Base-by-base conservation (phyloP, 2,888 invertebrate genomes). In the Synergus laeviventris region DNA sequence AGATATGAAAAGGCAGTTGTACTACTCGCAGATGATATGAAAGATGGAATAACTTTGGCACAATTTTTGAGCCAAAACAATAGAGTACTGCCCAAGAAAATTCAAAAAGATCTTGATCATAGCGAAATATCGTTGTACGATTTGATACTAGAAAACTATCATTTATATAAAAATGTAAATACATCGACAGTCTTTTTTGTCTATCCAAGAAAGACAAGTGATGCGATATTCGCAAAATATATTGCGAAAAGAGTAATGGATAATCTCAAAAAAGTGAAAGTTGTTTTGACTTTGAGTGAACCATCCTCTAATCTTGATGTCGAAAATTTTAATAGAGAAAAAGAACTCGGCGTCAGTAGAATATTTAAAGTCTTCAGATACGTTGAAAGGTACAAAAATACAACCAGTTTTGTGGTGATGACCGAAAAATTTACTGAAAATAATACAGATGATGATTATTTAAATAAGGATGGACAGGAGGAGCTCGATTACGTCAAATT, bases 41-140 rank as follows among this genome's bases (percentile, higher is more conserved):
- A n/a, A n/a, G 49, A 49, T n/a, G 49, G n/a, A 49, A 49, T 49
- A 49, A 18, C 49, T 49, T 49, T 49, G 2, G 49, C 49, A 49
- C n/a, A n/a, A 49, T 49, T 49, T 49, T 49, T 49, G n/a, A 49
- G 49, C n/a, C 49, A n/a, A 49, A 49, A 49, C 5, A 49, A 49
- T 49, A 49, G 49, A n/a, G 2, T 49, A 16, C 49, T 49, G 9
- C 9, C 9, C n/a, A n/a, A 8, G 9, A 49, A 9, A 18, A 9
- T 1, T n/a, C 49, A n/a, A 49, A n/a, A 49, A 49, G 2, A 49
- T 1, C 49, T 49, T 8, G n/a, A 9, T 45, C 5, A 45, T n/a
- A n/a, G n/a, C 5, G 49, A 49, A n/a, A 49, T n/a, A n/a, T 49
- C 49, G 9, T n/a, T 49, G n/a, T 9, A 49, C 2, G 9, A 49